phyloP scores from a whole-genome alignment of 2,113 vertebrate species.

The Protomyctophum bolini region DNA sequence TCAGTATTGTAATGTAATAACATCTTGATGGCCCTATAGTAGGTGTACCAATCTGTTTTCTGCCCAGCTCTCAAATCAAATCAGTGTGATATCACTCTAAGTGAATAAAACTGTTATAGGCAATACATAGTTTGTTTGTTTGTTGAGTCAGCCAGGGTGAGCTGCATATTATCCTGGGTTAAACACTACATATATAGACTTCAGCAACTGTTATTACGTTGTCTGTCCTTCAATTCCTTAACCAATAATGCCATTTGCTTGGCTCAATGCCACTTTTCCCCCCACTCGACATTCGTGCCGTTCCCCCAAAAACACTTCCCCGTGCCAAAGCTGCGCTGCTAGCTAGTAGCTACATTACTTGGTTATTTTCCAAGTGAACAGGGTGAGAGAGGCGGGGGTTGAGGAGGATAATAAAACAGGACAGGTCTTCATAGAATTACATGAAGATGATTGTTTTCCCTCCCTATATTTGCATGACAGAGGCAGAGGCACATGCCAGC shows the following conservation, averaged over 20 bases:
- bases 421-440: conserved; percentile 44
- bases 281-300: background rate
- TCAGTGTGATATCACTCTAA: conserved; percentile 64
- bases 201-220: conserved; percentile 36
- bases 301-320: no score
- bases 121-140: conserved; percentile 51
- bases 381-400: background rate
- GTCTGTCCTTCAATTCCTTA: conserved; percentile 37
- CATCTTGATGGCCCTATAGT: conserved; percentile 1
- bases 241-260: conserved; percentile 63
- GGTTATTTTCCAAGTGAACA: background rate
- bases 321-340: background rate
- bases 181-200: conserved; percentile 50
- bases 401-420: conserved; percentile 16
- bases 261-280: conserved; percentile 29
- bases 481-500: conserved; percentile 13
- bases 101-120: conserved; percentile 45
- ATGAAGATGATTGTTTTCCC: conserved; percentile 48
- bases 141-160: conserved; percentile 48
- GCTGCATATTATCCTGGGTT: conserved; percentile 42
- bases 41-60: conserved; percentile 31
- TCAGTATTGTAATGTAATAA: background rate
- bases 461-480: conserved; percentile 34
- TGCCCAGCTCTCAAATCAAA: conserved; percentile 52
- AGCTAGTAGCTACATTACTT: conserved; percentile 20